Base-by-base conservation (phyloP, 2,888 invertebrate genomes). In the Agriopis aurantiaria region DNA sequence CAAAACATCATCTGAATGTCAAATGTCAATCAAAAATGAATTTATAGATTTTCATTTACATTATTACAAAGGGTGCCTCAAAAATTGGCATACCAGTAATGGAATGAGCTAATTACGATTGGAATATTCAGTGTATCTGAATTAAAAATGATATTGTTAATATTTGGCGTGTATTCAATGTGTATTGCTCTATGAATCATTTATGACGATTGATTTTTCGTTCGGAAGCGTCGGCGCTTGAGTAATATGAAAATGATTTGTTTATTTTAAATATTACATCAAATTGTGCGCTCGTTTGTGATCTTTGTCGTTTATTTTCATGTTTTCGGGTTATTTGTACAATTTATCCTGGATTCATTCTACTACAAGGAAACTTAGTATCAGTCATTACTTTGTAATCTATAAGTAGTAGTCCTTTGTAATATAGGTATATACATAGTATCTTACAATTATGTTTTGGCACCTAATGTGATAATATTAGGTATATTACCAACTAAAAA, bases 1-100 rank as follows among this genome's bases (percentile, higher is more conserved):
- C 75, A 85, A 87, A 71, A 68, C 69, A 82, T 82, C 79, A 80
- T 84, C 77, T 84, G 72, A 75, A 67, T 67, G 72, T 76, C 83
- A 84, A 80, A 85, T 81, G 92, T 92, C 93, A 92, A 91, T 93
- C 93, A 91, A 83, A 74, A 57, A 45, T 7, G 78, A 87, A 87
- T 87, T 85, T 85, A 82, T 82, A 79, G 81, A 85, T 82, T 79
- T 78, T 71, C 71, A 78, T 83, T 82, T 82, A 81, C 80, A 76
- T 84, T 82, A 82, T 82, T 82, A 78, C 74, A 75, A 76, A 76
- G 81, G 82, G 84, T 74, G 82, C 77, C 67, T 68, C 71, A 75
- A 77, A 86, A 87, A 90, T 90, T 89, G 88, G 85, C 86, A 85
- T 71, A 71, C 60, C 62, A 12, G 85, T 80, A 86, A 86, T 86